These are phyloP conservation scores for Pangasius djambal DNA, from an alignment of 2,797 vertebrate genomes.

Conservation along the genomic window DNA sequence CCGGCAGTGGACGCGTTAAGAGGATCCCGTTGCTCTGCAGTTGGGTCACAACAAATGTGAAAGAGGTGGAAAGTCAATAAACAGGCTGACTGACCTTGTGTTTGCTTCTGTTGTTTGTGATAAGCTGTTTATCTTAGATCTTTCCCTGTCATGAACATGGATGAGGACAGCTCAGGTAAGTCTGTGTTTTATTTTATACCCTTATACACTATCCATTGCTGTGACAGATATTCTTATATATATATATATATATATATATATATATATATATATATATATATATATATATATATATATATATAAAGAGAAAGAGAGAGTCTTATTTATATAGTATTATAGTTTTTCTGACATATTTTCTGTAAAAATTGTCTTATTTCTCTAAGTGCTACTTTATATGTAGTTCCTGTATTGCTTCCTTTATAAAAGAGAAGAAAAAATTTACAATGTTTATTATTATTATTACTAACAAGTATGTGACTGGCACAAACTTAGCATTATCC, in stretches of 20 bases:
- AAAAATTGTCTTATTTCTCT: not conserved
- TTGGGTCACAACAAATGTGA: constrained; percentile 17
- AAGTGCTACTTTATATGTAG: not conserved
- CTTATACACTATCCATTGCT: not conserved
- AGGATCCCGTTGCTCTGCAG: constrained; percentile 11
- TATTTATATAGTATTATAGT: too few relatives aligned
- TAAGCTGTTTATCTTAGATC: constrained; percentile 19
- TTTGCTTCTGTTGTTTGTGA: not conserved
- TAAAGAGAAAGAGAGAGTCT: too few relatives aligned
- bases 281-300: too few relatives aligned
- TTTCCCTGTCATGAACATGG: constrained; percentile 65
- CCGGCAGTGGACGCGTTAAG: not conserved
- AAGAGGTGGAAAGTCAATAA: constrained; percentile 19
- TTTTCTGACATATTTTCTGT: not conserved
- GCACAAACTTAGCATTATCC: not conserved
- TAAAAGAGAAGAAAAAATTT: not conserved
- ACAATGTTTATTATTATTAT: constrained; percentile 1
- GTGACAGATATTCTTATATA: not conserved
- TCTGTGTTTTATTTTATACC: not conserved
- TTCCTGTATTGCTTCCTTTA: not conserved
- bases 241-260: too few relatives aligned
- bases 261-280: too few relatives aligned
- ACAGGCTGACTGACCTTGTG: constrained; percentile 20
- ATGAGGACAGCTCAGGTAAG: constrained; percentile 80
- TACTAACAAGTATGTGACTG: not conserved